Conservation (phyloP, 1,140 invertebrate genomes). For the Bombus pyrosoma region DNA sequence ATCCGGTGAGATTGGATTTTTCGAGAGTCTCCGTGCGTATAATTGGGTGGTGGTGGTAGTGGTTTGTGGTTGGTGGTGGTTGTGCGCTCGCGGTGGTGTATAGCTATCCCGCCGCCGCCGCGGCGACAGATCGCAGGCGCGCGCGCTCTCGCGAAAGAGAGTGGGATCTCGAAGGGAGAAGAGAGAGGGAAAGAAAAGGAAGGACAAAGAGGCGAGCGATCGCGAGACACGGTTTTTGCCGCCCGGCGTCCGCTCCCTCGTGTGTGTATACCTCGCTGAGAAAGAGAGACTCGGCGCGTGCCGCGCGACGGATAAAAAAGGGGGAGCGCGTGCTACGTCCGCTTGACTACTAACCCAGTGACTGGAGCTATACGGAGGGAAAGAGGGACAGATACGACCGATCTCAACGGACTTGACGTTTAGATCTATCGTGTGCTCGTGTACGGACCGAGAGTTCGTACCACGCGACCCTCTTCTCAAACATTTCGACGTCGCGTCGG, state of each 20-base stretch:
- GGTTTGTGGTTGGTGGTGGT: constrained; percentile 35
- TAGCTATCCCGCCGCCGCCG: constrained; percentile 30
- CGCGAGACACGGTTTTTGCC: constrained; percentile 50
- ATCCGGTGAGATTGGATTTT: constrained; percentile 32
- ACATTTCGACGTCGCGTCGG: neutral
- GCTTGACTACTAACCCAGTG: constrained; percentile 57
- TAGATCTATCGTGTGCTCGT: neutral
- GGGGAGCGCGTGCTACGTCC: constrained; percentile 51
- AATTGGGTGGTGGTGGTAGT: constrained; percentile 36
- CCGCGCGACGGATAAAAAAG: constrained; percentile 55
- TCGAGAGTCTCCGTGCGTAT: neutral
- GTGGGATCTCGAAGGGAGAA: constrained; percentile 30
- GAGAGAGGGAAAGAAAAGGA: constrained; percentile 27
- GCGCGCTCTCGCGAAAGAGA: constrained; percentile 27
- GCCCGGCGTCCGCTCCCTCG: constrained; percentile 56
- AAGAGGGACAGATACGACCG: constrained; percentile 22
- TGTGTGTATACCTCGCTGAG: constrained; percentile 42
- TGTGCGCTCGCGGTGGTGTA: constrained; percentile 27
- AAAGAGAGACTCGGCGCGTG: constrained; percentile 51
- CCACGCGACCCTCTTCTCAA: neutral
- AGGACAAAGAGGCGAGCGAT: constrained; percentile 49
- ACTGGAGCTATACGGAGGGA: constrained; percentile 19
- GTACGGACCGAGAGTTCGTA: neutral
- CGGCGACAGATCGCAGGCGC: constrained; percentile 41
- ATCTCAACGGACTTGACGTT: constrained; percentile 35